Percentiles rank a stretch among this genome's conserved stretches.
Evolutionary conservation across 2,113 vertebrate genomes (phyloP).

Genomic region (Podarcis muralis): DNA sequence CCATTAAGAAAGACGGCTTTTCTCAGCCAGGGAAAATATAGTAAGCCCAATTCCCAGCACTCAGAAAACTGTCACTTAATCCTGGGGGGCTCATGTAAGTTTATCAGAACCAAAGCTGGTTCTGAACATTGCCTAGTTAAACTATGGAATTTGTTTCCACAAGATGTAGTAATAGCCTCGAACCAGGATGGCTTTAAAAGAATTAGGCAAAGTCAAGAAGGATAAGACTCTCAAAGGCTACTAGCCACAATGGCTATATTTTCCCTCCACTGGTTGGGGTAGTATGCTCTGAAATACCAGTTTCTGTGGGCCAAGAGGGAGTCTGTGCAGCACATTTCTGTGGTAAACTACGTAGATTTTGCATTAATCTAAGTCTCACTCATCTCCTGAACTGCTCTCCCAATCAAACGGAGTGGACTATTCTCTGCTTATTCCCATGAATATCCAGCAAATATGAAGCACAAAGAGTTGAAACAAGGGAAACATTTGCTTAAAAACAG

Average conservation of each 20-base stretch:
- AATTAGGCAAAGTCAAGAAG: too few species aligned
- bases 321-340: neutral
- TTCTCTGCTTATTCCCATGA: neutral
- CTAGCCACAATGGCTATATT: too few species aligned
- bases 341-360: neutral
- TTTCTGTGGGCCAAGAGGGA: neutral
- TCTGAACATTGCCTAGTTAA: too few species aligned
- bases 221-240: too few species aligned
- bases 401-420: neutral
- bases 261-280: too few species aligned
- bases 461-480: neutral
- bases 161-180: too few species aligned
- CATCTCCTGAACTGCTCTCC: neutral
- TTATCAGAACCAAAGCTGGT: neutral
- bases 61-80: neutral
- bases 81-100: neutral
- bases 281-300: too few species aligned
- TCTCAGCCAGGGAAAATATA: neutral
- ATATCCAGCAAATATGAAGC: neutral
- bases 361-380: neutral
- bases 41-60: neutral
- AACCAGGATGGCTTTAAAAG: too few species aligned
- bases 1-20: neutral
- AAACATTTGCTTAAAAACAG: neutral
- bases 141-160: too few species aligned